Evolutionary conservation across 2,113 vertebrate genomes (phyloP).

Genomic region (Chionis minor): DNA sequence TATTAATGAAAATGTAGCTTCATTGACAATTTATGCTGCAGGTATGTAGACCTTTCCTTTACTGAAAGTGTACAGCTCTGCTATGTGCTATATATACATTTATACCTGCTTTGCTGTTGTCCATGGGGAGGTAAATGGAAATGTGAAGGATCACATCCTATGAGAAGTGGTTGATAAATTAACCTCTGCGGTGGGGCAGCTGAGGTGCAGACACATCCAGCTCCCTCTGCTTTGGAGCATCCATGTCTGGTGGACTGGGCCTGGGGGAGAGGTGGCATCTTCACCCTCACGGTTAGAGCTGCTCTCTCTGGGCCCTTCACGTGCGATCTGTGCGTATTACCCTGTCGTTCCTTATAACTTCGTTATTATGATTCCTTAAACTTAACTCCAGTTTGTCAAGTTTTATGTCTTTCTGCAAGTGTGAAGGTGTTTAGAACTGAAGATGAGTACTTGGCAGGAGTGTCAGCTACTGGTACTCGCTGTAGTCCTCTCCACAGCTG

Average conservation of each 20-base stretch:
- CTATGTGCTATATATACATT: accelerated
- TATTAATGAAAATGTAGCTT: background rate
- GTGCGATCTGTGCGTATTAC: background rate
- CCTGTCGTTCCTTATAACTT: background rate
- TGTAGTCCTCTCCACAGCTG: background rate
- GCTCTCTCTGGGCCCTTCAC: background rate
- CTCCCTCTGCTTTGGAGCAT: background rate
- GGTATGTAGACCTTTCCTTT: background rate
- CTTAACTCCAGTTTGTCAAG: background rate
- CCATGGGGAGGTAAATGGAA: too few relatives aligned
- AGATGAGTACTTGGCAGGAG: background rate
- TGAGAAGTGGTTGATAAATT: background rate
- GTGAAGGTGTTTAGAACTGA: background rate
- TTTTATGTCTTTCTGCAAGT: background rate
- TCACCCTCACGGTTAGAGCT: background rate
- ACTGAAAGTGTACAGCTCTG: background rate
- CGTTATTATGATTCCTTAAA: background rate
- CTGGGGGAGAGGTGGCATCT: background rate
- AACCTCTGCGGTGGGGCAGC: background rate
- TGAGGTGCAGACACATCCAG: background rate
- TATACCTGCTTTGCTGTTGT: background rate
- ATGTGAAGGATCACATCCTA: accelerated
- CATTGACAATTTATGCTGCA: background rate
- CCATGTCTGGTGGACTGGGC: too few relatives aligned
- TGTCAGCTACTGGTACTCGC: background rate